These are phyloP conservation scores for Furcula furcula DNA, from an alignment of 2,888 invertebrate genomes.

Conservation along the genomic window DNA sequence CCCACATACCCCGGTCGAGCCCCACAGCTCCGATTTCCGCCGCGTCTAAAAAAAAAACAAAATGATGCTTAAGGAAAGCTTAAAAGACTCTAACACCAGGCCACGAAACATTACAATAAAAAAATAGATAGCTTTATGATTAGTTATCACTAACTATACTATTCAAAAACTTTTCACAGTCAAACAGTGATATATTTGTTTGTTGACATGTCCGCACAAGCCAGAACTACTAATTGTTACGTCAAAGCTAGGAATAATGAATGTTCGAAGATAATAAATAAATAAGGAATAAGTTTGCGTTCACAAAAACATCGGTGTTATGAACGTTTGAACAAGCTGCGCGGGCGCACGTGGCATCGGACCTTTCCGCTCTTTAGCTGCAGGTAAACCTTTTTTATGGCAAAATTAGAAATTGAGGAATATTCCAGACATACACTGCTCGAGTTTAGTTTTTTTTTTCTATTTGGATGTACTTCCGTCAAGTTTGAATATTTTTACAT, in stretches of 20 bases:
- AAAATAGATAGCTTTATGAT: no score
- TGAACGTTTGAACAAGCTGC: conserved; percentile 52
- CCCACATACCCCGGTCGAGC: no score
- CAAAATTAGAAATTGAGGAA: conserved; percentile 58
- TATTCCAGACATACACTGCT: conserved; percentile 56
- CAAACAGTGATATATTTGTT: not conserved
- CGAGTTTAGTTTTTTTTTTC: conserved; percentile 39
- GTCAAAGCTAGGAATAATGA: conserved; percentile 32
- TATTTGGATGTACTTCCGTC: conserved; percentile 41
- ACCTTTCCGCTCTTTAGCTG: conserved; percentile 71
- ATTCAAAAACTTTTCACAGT: no score
- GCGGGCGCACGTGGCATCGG: conserved; percentile 73
- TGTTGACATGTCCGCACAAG: conserved; percentile 1
- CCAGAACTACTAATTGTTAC: conserved; percentile 23
- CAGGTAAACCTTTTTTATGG: conserved; percentile 75
- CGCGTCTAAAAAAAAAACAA: no score
- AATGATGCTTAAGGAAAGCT: no score
- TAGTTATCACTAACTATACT: no score
- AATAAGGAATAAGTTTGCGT: conserved; percentile 19
- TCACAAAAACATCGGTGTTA: conserved; percentile 24
- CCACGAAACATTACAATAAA: no score
- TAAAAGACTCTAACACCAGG: no score
- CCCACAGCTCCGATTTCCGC: no score
- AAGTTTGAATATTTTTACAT: conserved; percentile 25
- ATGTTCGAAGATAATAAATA: conserved; percentile 31